phyloP scores from a whole-genome alignment of 2,113 vertebrate species.

The Cyprinodon variegatus region DNA sequence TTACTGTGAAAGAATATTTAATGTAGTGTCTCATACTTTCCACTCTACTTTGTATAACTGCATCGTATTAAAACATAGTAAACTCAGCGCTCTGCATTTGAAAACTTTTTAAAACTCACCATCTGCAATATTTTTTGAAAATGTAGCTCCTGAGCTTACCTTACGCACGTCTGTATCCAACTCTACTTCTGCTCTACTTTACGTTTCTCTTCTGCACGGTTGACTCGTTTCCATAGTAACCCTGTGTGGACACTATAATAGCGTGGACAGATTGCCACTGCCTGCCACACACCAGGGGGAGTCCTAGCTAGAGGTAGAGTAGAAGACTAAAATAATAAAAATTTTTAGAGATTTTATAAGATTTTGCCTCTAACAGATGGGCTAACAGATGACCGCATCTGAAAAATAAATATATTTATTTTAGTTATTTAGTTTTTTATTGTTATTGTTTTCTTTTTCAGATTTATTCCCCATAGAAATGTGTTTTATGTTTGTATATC shows the following conservation, averaged over 20 bases:
- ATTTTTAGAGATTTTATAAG: not conserved
- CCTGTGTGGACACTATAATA: constrained; percentile 11
- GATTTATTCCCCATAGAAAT: not conserved
- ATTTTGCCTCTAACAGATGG: not conserved
- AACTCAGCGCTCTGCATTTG: not conserved
- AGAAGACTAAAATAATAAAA: constrained; percentile 38
- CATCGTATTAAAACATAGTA: not conserved
- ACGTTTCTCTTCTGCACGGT: constrained; percentile 41
- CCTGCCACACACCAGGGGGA: constrained; percentile 37
- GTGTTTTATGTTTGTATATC: not conserved
- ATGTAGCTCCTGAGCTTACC: constrained; percentile 15
- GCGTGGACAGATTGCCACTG: constrained; percentile 18
- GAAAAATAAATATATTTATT: too few relatives aligned
- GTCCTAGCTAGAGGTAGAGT: constrained; percentile 38
- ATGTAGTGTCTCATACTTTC: not conserved
- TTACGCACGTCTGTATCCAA: not conserved
- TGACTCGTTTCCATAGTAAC: constrained; percentile 77
- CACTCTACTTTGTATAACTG: not conserved
- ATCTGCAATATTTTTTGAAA: not conserved
- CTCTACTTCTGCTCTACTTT: constrained; percentile 15
- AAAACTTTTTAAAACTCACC: constrained; percentile 31
- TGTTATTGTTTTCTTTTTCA: too few relatives aligned
- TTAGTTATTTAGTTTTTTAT: too few relatives aligned
- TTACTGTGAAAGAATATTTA: not conserved
- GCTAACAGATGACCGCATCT: not conserved